A percentile compares a stretch with the other conserved stretches of the same genome.
Evolutionary conservation across 2,797 vertebrate genomes (phyloP).

Genomic region (Sphaeramia orbicularis): DNA sequence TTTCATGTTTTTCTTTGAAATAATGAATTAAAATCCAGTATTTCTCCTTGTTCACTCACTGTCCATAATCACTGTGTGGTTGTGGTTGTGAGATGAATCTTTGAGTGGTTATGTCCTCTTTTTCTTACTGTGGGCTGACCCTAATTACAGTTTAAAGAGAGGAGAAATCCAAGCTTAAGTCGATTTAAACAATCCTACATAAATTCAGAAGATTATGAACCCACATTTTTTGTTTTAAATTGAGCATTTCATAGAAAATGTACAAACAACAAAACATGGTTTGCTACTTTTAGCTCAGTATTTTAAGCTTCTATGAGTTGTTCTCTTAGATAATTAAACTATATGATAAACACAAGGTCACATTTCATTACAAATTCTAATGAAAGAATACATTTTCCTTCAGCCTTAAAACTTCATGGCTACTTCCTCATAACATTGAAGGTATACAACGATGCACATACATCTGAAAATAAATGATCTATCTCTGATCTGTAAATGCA

Average conservation of each 20-base stretch:
- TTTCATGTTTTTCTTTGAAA: neutral
- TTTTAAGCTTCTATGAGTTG: no score
- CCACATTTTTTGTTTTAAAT: neutral
- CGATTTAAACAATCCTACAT: constrained; percentile 2
- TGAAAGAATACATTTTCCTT: neutral
- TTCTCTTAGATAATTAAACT: no score
- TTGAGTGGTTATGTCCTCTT: neutral
- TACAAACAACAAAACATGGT: no score
- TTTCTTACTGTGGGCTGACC: neutral
- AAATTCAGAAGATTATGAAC: constrained; percentile 4
- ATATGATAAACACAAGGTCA: no score
- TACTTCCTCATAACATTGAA: no score
- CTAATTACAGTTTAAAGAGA: constrained; percentile 11
- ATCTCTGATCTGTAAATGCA: neutral
- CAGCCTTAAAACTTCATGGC: neutral
- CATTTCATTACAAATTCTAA: neutral
- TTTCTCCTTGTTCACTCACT: neutral
- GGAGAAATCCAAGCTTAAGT: neutral
- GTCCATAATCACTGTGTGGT: neutral
- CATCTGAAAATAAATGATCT: no score
- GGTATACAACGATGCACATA: no score
- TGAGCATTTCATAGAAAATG: neutral
- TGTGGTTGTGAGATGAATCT: neutral
- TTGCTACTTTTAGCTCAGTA: no score
- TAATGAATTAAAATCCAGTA: neutral